phyloP scores from a whole-genome alignment of 2,797 vertebrate genomes.

The Podarcis lilfordi region DNA sequence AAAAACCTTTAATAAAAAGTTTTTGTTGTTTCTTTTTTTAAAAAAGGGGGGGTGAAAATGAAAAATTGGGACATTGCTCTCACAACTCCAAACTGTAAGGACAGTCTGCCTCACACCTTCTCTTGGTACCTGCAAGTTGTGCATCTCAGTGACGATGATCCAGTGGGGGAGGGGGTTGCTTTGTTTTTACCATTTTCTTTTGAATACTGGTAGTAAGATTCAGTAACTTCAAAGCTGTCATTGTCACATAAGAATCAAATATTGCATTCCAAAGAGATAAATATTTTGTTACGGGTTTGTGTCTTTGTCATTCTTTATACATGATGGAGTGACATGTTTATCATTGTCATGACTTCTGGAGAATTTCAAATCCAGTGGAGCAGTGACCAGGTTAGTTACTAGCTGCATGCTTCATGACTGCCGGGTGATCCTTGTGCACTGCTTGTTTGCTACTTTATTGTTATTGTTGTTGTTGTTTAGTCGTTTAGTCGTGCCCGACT shows the following conservation, averaged over 20 bases:
- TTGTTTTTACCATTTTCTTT: background rate
- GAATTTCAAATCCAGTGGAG: background rate
- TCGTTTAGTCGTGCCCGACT: no score
- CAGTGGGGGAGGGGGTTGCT: no score
- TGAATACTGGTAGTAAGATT: background rate
- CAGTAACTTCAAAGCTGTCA: background rate
- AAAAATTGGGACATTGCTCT: background rate
- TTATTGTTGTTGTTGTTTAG: no score
- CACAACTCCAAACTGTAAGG: background rate
- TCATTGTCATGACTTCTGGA: background rate
- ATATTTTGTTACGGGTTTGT: slow-evolving; percentile 7
- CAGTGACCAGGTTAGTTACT: background rate
- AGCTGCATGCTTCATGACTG: background rate
- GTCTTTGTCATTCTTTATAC: slow-evolving; percentile 5
- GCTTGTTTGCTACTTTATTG: background rate
- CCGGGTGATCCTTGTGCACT: no score
- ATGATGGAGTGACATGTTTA: slow-evolving; percentile 23
- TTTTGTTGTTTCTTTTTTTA: no score
- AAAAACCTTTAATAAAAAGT: no score
- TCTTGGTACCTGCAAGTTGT: background rate
- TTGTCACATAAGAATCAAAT: background rate
- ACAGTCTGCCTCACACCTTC: background rate
- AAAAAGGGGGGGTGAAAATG: no score
- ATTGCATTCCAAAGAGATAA: slow-evolving; percentile 6
- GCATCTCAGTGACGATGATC: background rate